Evolutionary conservation across 2,113 vertebrate species (phyloP), one percentile per base, ranked within the genome.

Genomic region (Hippotragus niger): DNA sequence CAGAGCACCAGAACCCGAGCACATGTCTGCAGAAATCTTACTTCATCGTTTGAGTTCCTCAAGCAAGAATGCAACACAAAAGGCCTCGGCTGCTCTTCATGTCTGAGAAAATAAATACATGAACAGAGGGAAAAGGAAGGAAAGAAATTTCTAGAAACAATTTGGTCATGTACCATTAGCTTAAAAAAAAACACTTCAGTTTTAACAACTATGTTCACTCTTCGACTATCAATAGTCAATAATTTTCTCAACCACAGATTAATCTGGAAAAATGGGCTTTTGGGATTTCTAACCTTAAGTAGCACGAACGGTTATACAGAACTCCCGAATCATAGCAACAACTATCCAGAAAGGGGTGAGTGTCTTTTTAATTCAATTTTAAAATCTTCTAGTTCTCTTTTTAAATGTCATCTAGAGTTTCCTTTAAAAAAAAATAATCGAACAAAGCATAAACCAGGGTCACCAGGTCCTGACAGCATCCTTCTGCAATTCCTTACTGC

Each of bases 61-160:
- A 99, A 99, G 98, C 99, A 99, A 0, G 99, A 97, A 92, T 99
- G 99, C 87, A 99, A 98, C 90, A 99, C 98, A 99, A 99, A 99
- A 23, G 99, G 99, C 94, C 98, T 99, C 0, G 99, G 99, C 50
- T 99, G 98, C 97, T 99, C 99, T 98, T 99, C 99, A 90, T 99
- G 99, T 98, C 99, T 99, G 98, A 83, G 97, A 98, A 83, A 90
- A 97, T 83, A 52, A 80, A 71, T 47, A 88, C 60, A 40, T 36
- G 16, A 36, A 94, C 90, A 97, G 53, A 80, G 74, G 15, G 9
- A 90, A n/a, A 55, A 7, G 31, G 92, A 85, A 78, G 45, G 29
- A 40, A n/a, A 91, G 29, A 67, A n/a, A 58, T 47, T 90, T 97
- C 36, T 91, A 60, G 36, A 97, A 95, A 76, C 17, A 97, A 85